Evolutionary conservation across 2,113 vertebrate species (phyloP).

Genomic region (Apaloderma vittatum): DNA sequence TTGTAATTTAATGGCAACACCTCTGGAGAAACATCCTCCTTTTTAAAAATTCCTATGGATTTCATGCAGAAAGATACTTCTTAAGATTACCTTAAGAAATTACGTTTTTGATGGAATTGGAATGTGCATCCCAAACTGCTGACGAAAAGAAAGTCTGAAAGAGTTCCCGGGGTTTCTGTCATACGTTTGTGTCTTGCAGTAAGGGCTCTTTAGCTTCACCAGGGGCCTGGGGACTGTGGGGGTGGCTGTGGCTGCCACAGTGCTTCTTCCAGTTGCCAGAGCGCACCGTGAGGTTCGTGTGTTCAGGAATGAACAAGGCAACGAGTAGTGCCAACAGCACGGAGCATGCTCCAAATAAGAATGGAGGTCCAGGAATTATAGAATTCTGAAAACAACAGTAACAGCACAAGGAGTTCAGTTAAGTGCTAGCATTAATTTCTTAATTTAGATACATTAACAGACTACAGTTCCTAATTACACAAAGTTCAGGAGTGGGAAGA

Average conservation of each 20-base stretch:
- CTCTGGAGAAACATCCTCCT: slow-evolving; percentile 79
- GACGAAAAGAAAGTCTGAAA: slow-evolving; percentile 41
- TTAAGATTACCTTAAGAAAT: slow-evolving; percentile 73
- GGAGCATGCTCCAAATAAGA: slow-evolving; percentile 88
- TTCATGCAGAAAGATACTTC: slow-evolving; percentile 79
- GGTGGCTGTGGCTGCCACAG: slow-evolving; percentile 83
- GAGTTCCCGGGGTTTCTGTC: slow-evolving; percentile 61
- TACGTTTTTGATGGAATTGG: slow-evolving; percentile 56
- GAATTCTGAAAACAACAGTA: slow-evolving; percentile 78
- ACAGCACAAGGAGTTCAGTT: neutral
- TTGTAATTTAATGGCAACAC: slow-evolving; percentile 68
- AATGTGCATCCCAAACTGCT: slow-evolving; percentile 76
- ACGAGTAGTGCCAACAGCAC: slow-evolving; percentile 89
- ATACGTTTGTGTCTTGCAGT: slow-evolving; percentile 90
- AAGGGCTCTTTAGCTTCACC: slow-evolving; percentile 91
- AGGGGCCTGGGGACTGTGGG: slow-evolving; percentile 85
- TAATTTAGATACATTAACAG: too few relatives aligned
- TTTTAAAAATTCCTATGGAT: slow-evolving; percentile 62
- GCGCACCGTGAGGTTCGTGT: slow-evolving; percentile 82
- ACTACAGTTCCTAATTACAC: neutral
- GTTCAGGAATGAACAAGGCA: slow-evolving; percentile 91
- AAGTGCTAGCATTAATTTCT: too few relatives aligned
- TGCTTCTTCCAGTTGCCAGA: slow-evolving; percentile 89
- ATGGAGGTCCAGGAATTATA: slow-evolving; percentile 89
- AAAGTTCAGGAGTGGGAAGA: rapidly evolving